Conservation (phyloP, 1,140 invertebrate species). For the Venturia canescens region DNA sequence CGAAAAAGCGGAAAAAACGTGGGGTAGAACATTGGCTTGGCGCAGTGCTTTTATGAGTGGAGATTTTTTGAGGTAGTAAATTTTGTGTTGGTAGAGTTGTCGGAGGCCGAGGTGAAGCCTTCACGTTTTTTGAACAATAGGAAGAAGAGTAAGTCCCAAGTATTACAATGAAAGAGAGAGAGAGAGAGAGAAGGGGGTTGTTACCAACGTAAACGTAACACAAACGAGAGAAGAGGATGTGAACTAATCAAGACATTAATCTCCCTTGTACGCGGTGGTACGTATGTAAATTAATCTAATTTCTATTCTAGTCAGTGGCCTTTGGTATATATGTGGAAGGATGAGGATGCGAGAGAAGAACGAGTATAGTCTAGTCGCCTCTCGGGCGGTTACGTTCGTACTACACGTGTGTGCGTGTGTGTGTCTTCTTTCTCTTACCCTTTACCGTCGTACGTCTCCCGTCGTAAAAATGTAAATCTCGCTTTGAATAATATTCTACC, state of each 20-base stretch:
- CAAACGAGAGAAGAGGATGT: neutral
- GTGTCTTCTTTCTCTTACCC: constrained; percentile 7
- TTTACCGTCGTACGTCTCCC: neutral
- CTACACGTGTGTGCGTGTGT: neutral
- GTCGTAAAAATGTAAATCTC: constrained; percentile 54
- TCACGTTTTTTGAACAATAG: no score
- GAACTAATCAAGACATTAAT: constrained; percentile 54
- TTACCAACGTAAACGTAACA: neutral
- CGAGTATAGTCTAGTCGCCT: no score
- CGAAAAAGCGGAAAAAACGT: no score
- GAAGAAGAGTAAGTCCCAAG: no score
- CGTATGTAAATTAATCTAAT: constrained; percentile 52
- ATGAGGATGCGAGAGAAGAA: no score
- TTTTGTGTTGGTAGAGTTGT: no score
- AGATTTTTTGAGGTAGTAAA: no score
- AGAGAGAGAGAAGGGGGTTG: neutral
- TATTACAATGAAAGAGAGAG: neutral
- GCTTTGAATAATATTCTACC: constrained; percentile 52
- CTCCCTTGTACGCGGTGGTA: constrained; percentile 36
- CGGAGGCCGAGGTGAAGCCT: no score
- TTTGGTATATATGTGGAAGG: constrained; percentile 29
- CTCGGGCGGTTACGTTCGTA: no score
- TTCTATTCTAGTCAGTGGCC: constrained; percentile 47
- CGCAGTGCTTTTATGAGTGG: no score
- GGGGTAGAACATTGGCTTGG: no score